Percentiles rank a stretch among this genome's conserved stretches.
phyloP scores from a whole-genome alignment of 2,797 vertebrate genomes.

The Anolis apletophallus region DNA sequence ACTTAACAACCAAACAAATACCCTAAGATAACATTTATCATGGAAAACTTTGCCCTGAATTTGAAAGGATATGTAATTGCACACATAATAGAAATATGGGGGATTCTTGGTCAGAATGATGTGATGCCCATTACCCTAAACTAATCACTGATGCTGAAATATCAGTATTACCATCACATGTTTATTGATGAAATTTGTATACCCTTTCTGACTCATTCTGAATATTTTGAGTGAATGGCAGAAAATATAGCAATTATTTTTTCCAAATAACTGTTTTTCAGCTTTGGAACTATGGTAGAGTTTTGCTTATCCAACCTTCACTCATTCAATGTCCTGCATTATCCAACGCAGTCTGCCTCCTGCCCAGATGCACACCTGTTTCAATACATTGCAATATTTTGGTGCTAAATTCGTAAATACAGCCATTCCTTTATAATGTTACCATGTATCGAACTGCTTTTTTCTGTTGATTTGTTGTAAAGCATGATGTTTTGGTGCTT shows the following conservation, averaged over 20 bases:
- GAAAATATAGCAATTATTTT: no score
- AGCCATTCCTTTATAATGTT: no score
- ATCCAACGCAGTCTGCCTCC: no score
- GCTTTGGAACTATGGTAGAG: not conserved
- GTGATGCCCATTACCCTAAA: conserved; percentile 51
- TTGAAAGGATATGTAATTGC: conserved; percentile 9
- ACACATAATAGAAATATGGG: conserved; percentile 54
- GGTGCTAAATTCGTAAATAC: no score
- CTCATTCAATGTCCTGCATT: no score
- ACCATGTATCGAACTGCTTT: no score
- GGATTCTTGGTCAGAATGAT: conserved; percentile 56
- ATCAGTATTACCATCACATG: conserved; percentile 27
- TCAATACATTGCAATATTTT: no score
- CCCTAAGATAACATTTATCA: conserved; percentile 74
- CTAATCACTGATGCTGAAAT: conserved; percentile 30
- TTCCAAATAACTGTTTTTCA: not conserved
- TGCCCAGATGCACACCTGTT: no score
- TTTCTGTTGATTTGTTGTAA: no score
- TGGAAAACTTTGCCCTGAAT: conserved; percentile 61
- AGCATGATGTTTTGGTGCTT: no score
- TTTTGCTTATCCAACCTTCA: no score
- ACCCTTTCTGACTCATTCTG: not conserved
- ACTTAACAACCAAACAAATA: conserved; percentile 72
- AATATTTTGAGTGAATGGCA: not conserved
- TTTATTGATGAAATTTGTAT: conserved; percentile 49